Percentiles rank a stretch among this genome's conserved stretches.
These are phyloP conservation scores for Zelleria hepariella DNA, from an alignment of 2,888 invertebrate species.

Conservation along the genomic window DNA sequence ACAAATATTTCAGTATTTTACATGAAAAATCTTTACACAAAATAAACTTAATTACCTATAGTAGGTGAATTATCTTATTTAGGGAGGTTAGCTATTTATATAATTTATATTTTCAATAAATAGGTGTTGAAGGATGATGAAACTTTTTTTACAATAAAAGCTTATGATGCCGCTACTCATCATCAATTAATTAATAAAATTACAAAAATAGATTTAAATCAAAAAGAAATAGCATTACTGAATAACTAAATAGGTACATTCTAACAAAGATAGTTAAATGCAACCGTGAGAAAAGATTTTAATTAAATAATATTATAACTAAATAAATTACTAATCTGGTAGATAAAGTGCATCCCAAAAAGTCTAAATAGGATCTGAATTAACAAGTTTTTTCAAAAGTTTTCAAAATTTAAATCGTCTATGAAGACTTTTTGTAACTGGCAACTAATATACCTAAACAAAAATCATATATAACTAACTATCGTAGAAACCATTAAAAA, in stretches of 20 bases:
- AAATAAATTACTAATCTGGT: slow-evolving; percentile 7
- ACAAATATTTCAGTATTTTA: not conserved
- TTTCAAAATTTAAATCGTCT: not conserved
- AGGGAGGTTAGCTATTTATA: too few relatives aligned
- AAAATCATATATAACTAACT: not conserved
- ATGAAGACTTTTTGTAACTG: not conserved
- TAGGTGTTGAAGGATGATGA: too few relatives aligned
- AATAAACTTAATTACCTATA: too few relatives aligned
- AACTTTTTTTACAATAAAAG: too few relatives aligned
- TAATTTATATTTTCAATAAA: too few relatives aligned
- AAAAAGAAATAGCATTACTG: too few relatives aligned
- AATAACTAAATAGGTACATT: too few relatives aligned
- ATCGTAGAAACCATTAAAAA: not conserved
- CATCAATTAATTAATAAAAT: too few relatives aligned
- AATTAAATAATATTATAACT: not conserved
- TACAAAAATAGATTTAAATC: too few relatives aligned
- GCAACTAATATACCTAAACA: not conserved
- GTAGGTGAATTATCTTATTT: too few relatives aligned
- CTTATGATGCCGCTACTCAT: too few relatives aligned
- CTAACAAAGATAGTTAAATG: not conserved
- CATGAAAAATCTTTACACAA: not conserved
- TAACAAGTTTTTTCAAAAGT: not conserved
- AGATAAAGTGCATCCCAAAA: not conserved
- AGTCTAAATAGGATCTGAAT: not conserved
- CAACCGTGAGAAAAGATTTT: not conserved